Evolutionary conservation across 2,888 invertebrate genomes (phyloP).

Genomic region (Entomobrya proxima): DNA sequence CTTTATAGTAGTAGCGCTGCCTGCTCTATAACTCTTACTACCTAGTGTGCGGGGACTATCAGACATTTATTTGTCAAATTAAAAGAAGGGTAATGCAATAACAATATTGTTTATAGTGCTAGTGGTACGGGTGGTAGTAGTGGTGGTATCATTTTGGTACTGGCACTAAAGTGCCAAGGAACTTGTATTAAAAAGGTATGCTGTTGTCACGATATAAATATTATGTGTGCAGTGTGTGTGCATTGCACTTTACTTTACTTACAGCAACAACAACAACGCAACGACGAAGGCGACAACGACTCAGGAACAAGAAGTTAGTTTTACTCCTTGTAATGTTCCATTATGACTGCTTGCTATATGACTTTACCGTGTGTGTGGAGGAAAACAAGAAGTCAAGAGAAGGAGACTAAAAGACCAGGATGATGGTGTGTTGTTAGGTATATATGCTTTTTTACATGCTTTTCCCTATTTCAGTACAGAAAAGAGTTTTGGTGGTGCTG

Average conservation of each 20-base stretch:
- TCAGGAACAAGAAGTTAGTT: too few species aligned
- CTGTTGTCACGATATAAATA: constrained; percentile 54
- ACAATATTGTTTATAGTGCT: constrained; percentile 33
- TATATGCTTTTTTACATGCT: constrained; percentile 27
- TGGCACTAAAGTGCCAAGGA: constrained; percentile 37
- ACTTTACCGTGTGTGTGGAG: too few species aligned
- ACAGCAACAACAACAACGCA: neutral
- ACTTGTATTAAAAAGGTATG: constrained; percentile 45
- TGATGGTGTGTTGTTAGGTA: constrained; percentile 3
- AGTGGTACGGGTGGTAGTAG: constrained; percentile 11
- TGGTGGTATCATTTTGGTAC: constrained; percentile 37
- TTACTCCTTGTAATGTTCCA: neutral
- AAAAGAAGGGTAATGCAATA: constrained; percentile 53
- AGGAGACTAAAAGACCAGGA: constrained; percentile 30
- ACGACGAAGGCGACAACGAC: too few species aligned
- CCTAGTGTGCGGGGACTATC: constrained; percentile 23
- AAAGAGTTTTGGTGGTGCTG: constrained; percentile 2
- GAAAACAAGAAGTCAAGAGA: constrained; percentile 22
- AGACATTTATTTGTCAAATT: constrained; percentile 65
- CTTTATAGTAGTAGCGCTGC: neutral
- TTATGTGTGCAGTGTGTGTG: too few species aligned
- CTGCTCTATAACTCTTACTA: neutral
- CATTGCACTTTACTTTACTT: neutral
- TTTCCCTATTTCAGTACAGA: neutral
- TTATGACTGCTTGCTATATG: neutral